Base-by-base conservation (phyloP, 2,797 vertebrate genomes). In the Spatula versicolor region DNA sequence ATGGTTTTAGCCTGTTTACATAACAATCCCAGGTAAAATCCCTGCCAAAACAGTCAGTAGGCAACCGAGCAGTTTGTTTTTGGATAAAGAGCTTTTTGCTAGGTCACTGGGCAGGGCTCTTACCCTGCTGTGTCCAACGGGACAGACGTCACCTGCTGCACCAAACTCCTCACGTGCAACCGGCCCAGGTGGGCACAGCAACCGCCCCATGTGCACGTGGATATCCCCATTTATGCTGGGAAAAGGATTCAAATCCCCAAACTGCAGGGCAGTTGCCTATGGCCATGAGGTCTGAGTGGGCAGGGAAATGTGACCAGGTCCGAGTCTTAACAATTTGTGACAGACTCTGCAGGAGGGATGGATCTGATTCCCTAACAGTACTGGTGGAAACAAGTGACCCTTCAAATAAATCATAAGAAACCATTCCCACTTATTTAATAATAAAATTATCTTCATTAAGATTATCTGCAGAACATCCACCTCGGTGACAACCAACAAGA, bases 171-270 rank as follows among this genome's bases (percentile, higher is more conserved):
- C 41, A 13, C 1, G 4, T 26, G 19, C 46, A 46, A 43, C 20
- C 39, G 46, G 58, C 11, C 15, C 88, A 48, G 54, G 63, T 31
- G 79, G 48, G 31, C 48, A 75, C 41, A 72, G 26, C 1, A 48
- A 45, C 55, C 3, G 3, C 21, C 43, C 68, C 0, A 0, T 28
- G 52, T 35, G 25, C 37, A 19, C 20, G 15, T 72, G 54, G 58
- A 67, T 17, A 8, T 37, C 25, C 7, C 52, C 20, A n/a, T 50
- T 64, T 56, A 19, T 50, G 56, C 52, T 50, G 14, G 54, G 75
- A 48, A 77, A 77, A 43, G 2, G 0, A 74, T 33, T 20, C 28
- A 43, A 90, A 74, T 43, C 20, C n/a, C 37, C 21, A 48, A 58
- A 74, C 9, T 26, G 37, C 4, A 4, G 46, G 39, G 13, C 30